Conservation (phyloP, 2,113 vertebrate species). For the Gymnocephalus cernua region DNA sequence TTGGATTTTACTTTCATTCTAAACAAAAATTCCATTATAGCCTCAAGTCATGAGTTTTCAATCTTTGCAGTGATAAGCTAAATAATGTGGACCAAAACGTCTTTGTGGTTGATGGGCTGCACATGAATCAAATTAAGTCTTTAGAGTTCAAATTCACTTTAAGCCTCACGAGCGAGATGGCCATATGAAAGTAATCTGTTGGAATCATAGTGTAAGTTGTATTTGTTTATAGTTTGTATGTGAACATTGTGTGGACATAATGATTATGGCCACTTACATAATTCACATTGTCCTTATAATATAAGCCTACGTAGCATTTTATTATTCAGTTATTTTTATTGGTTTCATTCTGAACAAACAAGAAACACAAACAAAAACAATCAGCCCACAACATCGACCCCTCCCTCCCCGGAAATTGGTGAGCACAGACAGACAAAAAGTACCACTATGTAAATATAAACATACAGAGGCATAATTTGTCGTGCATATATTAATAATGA, state of each 20-base stretch:
- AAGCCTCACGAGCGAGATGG: not conserved
- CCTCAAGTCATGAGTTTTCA: slow-evolving; percentile 68
- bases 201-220: not conserved
- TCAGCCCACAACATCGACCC: too few relatives aligned
- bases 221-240: not conserved
- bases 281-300: not conserved
- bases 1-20: slow-evolving; percentile 24
- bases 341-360: too few relatives aligned
- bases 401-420: too few relatives aligned
- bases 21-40: slow-evolving; percentile 3
- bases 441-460: too few relatives aligned
- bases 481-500: too few relatives aligned
- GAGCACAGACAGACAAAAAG: too few relatives aligned
- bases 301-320: too few relatives aligned
- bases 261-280: not conserved
- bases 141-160: slow-evolving; percentile 56
- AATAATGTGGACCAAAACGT: slow-evolving; percentile 38
- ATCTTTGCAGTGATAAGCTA: slow-evolving; percentile 31
- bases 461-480: too few relatives aligned
- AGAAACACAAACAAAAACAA: too few relatives aligned
- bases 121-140: slow-evolving; percentile 74
- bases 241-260: not conserved
- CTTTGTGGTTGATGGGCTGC: slow-evolving; percentile 53
- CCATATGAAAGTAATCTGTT: not conserved
- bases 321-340: too few relatives aligned